Conservation (phyloP, 2,888 invertebrate genomes). For the Athalia cordata region DNA sequence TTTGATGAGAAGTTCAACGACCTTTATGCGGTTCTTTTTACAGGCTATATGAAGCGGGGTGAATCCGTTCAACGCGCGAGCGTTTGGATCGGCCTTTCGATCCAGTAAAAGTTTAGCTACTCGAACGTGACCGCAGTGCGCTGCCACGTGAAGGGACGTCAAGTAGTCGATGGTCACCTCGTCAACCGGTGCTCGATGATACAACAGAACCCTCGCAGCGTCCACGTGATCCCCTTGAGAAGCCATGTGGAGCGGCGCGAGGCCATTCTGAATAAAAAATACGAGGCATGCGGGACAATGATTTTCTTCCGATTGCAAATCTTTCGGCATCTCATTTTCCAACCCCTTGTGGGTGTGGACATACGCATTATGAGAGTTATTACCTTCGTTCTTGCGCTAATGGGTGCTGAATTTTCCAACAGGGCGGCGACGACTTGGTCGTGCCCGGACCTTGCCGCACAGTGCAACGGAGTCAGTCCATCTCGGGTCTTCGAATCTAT, state of each 20-base stretch:
- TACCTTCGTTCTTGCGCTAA: slow-evolving; percentile 96
- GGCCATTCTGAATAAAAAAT: slow-evolving; percentile 80
- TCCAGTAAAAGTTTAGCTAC: slow-evolving; percentile 95
- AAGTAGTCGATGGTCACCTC: slow-evolving; percentile 99
- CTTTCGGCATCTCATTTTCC: too few species aligned
- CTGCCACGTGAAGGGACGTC: slow-evolving; percentile 97
- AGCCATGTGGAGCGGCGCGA: slow-evolving; percentile 99
- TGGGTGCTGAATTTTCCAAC: slow-evolving; percentile 92
- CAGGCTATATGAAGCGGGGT: slow-evolving; percentile 99
- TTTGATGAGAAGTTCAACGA: slow-evolving; percentile 95
- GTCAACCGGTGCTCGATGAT: slow-evolving; percentile 97
- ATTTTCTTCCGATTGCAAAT: too few species aligned
- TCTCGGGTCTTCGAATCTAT: slow-evolving; percentile 96
- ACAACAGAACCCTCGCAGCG: slow-evolving; percentile 92
- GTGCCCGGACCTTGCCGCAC: slow-evolving; percentile 97
- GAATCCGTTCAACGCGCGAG: slow-evolving; percentile 97
- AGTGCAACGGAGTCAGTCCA: slow-evolving; percentile 96
- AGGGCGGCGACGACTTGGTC: slow-evolving; percentile 94
- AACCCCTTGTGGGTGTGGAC: too few species aligned
- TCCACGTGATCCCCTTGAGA: slow-evolving; percentile 99
- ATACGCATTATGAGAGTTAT: not conserved
- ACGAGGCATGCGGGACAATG: not conserved
- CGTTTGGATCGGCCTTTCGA: slow-evolving; percentile 97
- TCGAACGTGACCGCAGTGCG: slow-evolving; percentile 94
- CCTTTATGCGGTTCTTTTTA: slow-evolving; percentile 98